These are phyloP conservation scores for Antheraea pernyi DNA, from an alignment of 1,140 invertebrate genomes.

Conservation along the genomic window DNA sequence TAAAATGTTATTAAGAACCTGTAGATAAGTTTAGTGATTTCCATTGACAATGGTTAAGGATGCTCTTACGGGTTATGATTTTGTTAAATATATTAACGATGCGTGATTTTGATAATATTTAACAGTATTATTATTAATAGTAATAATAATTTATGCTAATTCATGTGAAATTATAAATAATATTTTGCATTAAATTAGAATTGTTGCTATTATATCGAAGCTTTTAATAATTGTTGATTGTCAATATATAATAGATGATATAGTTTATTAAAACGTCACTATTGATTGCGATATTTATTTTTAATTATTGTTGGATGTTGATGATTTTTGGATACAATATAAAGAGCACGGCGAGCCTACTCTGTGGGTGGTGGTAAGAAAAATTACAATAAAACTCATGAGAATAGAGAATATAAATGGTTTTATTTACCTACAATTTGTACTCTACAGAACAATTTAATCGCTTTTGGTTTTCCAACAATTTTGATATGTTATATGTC, in stretches of 20 bases:
- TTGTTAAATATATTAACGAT: slow-evolving; percentile 14
- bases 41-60: slow-evolving; percentile 34
- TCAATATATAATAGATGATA: slow-evolving; percentile 36
- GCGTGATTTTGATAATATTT: slow-evolving; percentile 30
- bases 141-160: neutral
- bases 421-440: slow-evolving; percentile 35
- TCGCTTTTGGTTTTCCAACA: no score
- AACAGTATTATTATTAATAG: slow-evolving; percentile 35
- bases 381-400: slow-evolving; percentile 77
- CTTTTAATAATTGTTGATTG: slow-evolving; percentile 68
- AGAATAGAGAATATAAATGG: slow-evolving; percentile 65
- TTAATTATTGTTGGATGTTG: slow-evolving; percentile 38
- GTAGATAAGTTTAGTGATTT: slow-evolving; percentile 71
- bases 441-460: no score
- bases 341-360: slow-evolving; percentile 44
- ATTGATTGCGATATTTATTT: neutral
- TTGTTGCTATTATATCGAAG: slow-evolving; percentile 56
- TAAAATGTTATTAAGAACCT: slow-evolving; percentile 69
- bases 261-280: slow-evolving; percentile 28
- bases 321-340: slow-evolving; percentile 29
- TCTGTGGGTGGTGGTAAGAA: slow-evolving; percentile 61
- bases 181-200: slow-evolving; percentile 28
- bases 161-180: neutral
- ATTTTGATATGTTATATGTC: no score
- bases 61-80: slow-evolving; percentile 38